Percentiles rank a stretch among this genome's conserved stretches.
Evolutionary conservation across 2,888 invertebrate genomes (phyloP).

Genomic region (Ephialtes manifestator): DNA sequence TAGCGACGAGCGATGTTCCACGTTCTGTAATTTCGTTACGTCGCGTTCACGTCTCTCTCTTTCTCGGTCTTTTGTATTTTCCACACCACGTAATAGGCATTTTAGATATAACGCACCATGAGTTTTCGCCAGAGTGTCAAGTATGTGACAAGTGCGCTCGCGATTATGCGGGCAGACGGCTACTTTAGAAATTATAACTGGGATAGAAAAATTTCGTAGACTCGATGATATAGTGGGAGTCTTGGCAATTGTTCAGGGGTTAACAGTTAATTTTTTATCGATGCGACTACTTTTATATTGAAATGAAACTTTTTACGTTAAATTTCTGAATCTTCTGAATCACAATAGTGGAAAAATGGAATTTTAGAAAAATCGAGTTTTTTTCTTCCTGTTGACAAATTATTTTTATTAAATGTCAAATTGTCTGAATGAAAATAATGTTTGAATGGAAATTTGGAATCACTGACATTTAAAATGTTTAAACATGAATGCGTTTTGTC

Average conservation of each 20-base stretch:
- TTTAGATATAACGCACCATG: background rate
- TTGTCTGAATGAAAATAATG: no score
- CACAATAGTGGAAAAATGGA: no score
- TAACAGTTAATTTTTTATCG: background rate
- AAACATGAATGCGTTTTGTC: no score
- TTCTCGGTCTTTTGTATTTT: constrained; percentile 23
- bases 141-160: background rate
- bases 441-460: no score
- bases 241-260: background rate
- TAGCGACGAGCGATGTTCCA: constrained; percentile 69
- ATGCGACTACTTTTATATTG: background rate
- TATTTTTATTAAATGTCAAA: no score
- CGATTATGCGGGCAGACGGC: background rate
- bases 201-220: background rate
- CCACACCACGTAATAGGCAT: background rate
- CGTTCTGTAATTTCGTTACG: constrained; percentile 65
- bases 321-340: no score
- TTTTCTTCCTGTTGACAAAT: no score
- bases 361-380: no score
- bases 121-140: background rate
- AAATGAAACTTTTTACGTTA: background rate
- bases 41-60: constrained; percentile 39
- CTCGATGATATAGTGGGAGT: no score
- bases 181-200: background rate
- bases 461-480: no score